Evolutionary conservation across 1,140 invertebrate genomes (phyloP).

Genomic region (Tribolium madens): DNA sequence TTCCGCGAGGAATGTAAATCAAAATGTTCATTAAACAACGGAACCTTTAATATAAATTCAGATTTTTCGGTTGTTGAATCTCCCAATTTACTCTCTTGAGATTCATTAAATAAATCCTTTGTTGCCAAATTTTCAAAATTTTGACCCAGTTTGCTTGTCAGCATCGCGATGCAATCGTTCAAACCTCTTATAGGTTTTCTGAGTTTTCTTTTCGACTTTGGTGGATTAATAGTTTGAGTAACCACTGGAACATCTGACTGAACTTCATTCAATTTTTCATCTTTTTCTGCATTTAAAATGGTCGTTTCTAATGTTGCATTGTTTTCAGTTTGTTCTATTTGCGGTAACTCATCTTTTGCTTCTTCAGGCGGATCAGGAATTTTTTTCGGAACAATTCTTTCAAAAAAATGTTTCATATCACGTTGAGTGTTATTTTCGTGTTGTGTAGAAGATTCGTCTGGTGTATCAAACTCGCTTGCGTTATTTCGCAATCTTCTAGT

Average conservation of each 20-base stretch:
- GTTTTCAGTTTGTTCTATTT: not conserved
- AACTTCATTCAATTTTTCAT: not conserved
- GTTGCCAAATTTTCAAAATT: conserved; percentile 12
- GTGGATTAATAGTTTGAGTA: not conserved
- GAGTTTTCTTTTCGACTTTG: conserved; percentile 64
- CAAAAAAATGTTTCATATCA: not conserved
- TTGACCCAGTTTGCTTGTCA: conserved; percentile 68
- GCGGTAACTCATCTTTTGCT: not conserved
- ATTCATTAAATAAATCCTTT: not conserved
- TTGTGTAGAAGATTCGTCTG: not conserved
- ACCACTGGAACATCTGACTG: not conserved
- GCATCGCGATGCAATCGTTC: conserved; percentile 71
- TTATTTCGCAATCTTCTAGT: conserved; percentile 15
- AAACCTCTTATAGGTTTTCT: conserved; percentile 64
- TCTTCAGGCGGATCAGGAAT: not conserved
- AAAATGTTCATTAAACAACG: conserved; percentile 43
- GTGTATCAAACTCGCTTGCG: not conserved
- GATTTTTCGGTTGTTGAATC: conserved; percentile 40
- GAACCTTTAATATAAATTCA: conserved; percentile 54
- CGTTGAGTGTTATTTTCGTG: not conserved
- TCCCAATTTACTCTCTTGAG: conserved; percentile 42
- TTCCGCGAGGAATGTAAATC: not conserved
- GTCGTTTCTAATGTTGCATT: not conserved
- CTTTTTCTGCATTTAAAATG: not conserved
- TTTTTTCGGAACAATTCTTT: not conserved